Percentiles rank a stretch among this genome's conserved stretches.
These are phyloP conservation scores for Caenorhabditis sinica DNA, from an alignment of 2,888 invertebrate species.

Conservation along the genomic window DNA sequence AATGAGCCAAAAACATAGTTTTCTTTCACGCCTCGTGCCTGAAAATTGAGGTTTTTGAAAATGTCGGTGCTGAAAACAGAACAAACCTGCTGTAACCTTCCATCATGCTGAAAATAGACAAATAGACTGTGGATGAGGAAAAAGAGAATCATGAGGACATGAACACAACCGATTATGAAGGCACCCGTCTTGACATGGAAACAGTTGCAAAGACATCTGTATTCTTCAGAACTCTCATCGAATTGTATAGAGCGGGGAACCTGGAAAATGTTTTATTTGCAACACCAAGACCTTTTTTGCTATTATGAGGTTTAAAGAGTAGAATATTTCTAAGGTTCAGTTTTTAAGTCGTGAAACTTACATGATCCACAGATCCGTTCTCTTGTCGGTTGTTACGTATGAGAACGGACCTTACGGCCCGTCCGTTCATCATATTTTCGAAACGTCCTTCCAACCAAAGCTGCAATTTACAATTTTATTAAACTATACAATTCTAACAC, in stretches of 20 bases:
- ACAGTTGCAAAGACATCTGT: constrained; percentile 83
- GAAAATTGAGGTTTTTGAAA: constrained; percentile 42
- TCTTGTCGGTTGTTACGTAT: constrained; percentile 77
- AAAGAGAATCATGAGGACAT: constrained; percentile 79
- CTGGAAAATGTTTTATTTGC: constrained; percentile 40
- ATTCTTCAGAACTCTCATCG: constrained; percentile 81
- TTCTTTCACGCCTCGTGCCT: constrained; percentile 74
- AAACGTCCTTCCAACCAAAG: constrained; percentile 65
- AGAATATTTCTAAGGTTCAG: too few relatives aligned
- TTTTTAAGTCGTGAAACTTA: constrained; percentile 39
- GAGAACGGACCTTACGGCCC: constrained; percentile 78
- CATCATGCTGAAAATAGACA: constrained; percentile 81
- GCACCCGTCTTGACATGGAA: constrained; percentile 83
- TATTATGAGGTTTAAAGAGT: too few relatives aligned
- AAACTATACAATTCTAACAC: neutral
- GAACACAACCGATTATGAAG: constrained; percentile 77
- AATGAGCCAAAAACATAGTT: constrained; percentile 76
- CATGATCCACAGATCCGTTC: constrained; percentile 73
- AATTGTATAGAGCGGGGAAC: constrained; percentile 81
- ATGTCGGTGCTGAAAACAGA: neutral
- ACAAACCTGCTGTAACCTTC: constrained; percentile 67
- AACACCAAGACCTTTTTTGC: too few relatives aligned
- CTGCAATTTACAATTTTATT: constrained; percentile 8
- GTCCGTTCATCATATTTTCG: constrained; percentile 80
- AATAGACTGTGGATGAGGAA: constrained; percentile 82